These are phyloP conservation scores for Nipponacmea schrenckii DNA, from an alignment of 2,888 invertebrate species.

Conservation along the genomic window DNA sequence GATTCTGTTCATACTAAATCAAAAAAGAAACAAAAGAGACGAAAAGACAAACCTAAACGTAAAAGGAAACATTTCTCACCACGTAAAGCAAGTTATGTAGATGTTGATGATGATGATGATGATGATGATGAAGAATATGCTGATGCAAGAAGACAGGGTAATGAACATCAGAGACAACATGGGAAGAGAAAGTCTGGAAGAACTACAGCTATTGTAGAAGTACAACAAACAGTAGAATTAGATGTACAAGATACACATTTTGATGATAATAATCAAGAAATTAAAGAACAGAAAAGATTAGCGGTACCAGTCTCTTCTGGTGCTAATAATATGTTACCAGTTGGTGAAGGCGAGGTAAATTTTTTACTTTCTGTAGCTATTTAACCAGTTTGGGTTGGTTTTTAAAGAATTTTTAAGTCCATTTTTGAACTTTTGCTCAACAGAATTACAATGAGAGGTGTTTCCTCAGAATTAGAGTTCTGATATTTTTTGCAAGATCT, in stretches of 20 bases:
- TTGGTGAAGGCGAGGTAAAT: slow-evolving; percentile 54
- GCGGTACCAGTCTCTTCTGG: slow-evolving; percentile 45
- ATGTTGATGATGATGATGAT: slow-evolving; percentile 14
- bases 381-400: slow-evolving; percentile 27
- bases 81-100: slow-evolving; percentile 11
- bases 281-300: slow-evolving; percentile 41
- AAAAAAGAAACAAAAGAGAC: slow-evolving; percentile 26
- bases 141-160: neutral
- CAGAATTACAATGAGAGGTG: too few species aligned
- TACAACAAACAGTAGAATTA: slow-evolving; percentile 50
- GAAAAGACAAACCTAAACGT: neutral
- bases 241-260: slow-evolving; percentile 39
- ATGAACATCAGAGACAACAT: neutral
- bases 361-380: neutral
- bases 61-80: slow-evolving; percentile 13
- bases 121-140: neutral
- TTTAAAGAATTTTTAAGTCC: too few species aligned
- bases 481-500: too few species aligned
- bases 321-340: slow-evolving; percentile 37
- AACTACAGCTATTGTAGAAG: slow-evolving; percentile 50
- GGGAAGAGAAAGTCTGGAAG: neutral
- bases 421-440: too few species aligned
- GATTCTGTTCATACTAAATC: slow-evolving; percentile 20
- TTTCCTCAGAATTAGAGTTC: too few species aligned
- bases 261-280: slow-evolving; percentile 29